Evolutionary conservation across 2,113 vertebrate genomes (phyloP), one percentile per base, ranked within the genome.

Genomic region (Larimichthys crocea): DNA sequence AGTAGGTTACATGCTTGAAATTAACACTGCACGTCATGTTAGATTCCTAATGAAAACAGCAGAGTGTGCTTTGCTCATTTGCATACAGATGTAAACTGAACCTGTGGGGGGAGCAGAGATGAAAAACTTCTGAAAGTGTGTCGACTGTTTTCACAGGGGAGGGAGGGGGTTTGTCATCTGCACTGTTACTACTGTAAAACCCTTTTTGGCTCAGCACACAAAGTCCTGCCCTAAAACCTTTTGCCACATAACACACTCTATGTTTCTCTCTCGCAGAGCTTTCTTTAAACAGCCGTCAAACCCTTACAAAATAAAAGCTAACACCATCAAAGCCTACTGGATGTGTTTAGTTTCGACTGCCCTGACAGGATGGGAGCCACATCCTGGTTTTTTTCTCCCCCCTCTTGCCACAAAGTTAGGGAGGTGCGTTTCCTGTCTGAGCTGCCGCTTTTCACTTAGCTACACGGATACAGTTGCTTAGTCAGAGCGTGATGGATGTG

Each of bases 281-380:
- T 46, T 71, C 44, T 68, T 57, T 49, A 17, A 79, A 75, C 6
- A 57, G 16, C 20, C 26, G 48, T 14, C 16, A 66, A 57, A 62
- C 49, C 16, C 24, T 50, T 64, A 40, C 4, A n/a, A 75, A 78
- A 69, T 56, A 55, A 68, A 72, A 40, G 42, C 35, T 12, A 14
- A 40, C 56, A 24, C 15, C 48, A 24, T 44, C 22, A 82, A 46
- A 70, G 53, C 56, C 56, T 16, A 19, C 64, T 49, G 50, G 62
- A 62, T 42, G 20, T 62, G 70, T 80, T 79, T 40, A 77, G 46
- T 74, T 71, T 35, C 0, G 0, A 50, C 76, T 56, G 42, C 53
- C 60, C 20, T 31, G 24, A 89, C 90, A 90, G 89, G 89, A 93
- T 82, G 64, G n/a, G 69, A 88, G 83, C 91, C 86, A 86, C 70